Evolutionary conservation across 2,113 vertebrate species (phyloP).

Genomic region (Gobio gobio): DNA sequence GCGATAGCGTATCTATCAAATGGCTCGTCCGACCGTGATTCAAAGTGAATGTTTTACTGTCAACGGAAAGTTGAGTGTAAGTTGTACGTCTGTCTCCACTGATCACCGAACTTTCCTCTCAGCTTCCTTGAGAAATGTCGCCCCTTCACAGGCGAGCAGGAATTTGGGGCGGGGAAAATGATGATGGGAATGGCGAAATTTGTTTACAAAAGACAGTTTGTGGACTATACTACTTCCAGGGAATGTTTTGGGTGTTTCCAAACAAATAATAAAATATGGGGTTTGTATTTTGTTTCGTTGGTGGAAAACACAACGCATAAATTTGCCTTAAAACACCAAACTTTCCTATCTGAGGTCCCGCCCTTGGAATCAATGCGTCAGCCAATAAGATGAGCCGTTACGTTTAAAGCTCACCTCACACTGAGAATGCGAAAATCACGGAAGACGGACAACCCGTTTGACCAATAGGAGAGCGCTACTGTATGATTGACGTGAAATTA

Average conservation of each 20-base stretch:
- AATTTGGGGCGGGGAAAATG: conserved; percentile 57
- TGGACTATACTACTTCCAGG: background rate
- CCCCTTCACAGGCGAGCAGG: conserved; percentile 54
- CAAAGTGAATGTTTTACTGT: background rate
- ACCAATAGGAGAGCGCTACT: conserved; percentile 27
- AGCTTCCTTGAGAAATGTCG: conserved; percentile 49
- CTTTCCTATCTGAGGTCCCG: conserved; percentile 7
- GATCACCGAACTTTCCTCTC: conserved; percentile 26
- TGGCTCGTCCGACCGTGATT: background rate
- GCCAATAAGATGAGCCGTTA: conserved; percentile 56
- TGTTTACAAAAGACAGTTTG: background rate
- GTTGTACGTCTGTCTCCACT: background rate
- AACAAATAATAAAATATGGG: background rate
- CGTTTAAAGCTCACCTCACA: conserved; percentile 17
- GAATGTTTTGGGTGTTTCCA: background rate
- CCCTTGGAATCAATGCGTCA: background rate
- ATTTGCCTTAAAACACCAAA: background rate
- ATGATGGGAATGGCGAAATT: conserved; percentile 34
- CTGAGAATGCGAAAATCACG: no score
- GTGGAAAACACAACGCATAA: background rate
- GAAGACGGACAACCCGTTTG: background rate
- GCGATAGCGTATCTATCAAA: background rate
- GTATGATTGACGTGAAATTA: background rate
- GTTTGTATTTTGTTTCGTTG: background rate
- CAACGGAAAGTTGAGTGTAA: conserved; percentile 15